Evolutionary conservation across 1,140 invertebrate genomes (phyloP).

Genomic region (Ditylenchus dipsaci): DNA sequence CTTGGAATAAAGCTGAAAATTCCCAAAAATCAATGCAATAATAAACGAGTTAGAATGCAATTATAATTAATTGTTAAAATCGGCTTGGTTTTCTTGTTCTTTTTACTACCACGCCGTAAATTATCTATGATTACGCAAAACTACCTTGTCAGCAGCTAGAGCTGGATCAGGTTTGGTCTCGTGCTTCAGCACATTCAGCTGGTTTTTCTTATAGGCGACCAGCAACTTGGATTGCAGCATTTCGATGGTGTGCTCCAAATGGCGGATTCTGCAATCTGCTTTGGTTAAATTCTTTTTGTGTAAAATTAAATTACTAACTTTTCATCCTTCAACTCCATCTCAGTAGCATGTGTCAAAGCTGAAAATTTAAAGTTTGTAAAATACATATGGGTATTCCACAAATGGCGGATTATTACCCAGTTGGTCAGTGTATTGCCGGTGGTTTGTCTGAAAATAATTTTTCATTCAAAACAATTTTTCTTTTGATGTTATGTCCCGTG

Average conservation of each 20-base stretch:
- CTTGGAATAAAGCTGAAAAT: no score
- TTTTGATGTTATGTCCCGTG: no score
- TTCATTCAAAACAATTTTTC: no score
- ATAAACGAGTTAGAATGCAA: no score
- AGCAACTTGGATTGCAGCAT: constrained; percentile 22
- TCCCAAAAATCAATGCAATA: no score
- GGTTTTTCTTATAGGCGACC: constrained; percentile 15
- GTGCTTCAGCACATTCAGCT: constrained; percentile 23
- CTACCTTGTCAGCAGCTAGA: background rate
- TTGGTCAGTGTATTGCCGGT: constrained; percentile 36
- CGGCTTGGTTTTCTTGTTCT: no score
- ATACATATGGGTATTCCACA: no score
- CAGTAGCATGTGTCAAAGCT: constrained; percentile 19
- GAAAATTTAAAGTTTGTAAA: no score
- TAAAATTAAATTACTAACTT: constrained; percentile 6
- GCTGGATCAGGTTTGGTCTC: constrained; percentile 3
- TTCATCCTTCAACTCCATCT: constrained; percentile 39
- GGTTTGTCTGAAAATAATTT: constrained; percentile 8
- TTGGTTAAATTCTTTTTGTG: background rate
- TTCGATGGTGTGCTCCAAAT: constrained; percentile 32
- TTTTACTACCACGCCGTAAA: no score
- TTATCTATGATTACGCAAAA: background rate
- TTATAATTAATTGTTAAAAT: no score
- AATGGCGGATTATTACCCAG: constrained; percentile 14
- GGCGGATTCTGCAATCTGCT: constrained; percentile 28